phyloP scores from a whole-genome alignment of 2,797 vertebrate genomes.

The Etheostoma nigrum region DNA sequence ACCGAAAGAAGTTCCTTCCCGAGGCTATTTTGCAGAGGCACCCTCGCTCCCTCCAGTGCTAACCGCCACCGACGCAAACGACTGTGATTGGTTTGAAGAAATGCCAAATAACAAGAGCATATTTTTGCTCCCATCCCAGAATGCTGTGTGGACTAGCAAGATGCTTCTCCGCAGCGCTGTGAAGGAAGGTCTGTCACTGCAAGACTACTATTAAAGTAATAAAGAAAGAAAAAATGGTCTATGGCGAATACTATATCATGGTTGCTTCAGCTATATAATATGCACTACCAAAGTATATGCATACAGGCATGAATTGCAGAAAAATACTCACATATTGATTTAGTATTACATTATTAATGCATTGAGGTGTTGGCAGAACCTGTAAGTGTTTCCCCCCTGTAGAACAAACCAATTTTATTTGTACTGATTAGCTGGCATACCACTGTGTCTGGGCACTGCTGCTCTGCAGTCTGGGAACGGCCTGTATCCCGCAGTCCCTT shows the following conservation, averaged over 20 bases:
- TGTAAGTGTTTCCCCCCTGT: background rate
- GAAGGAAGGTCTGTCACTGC: too few species aligned
- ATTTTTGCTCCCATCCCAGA: too few species aligned
- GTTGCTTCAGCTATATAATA: background rate
- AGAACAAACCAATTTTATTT: conserved; percentile 34
- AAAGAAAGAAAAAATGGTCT: background rate
- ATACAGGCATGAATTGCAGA: background rate
- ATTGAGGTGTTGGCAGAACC: conserved; percentile 15
- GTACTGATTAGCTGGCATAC: conserved; percentile 73
- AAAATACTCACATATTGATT: background rate
- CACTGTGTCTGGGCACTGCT: conserved; percentile 89
- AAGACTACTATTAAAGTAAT: background rate
- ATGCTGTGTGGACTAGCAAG: too few species aligned
- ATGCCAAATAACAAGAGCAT: too few species aligned
- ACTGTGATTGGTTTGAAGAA: too few species aligned
- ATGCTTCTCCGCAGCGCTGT: too few species aligned
- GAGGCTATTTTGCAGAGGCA: too few species aligned
- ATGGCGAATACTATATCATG: background rate
- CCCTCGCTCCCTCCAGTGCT: too few species aligned
- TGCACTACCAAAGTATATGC: background rate
- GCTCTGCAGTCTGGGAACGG: conserved; percentile 77
- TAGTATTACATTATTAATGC: background rate
- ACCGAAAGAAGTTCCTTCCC: too few species aligned
- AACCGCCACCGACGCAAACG: too few species aligned
- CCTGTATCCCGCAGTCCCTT: conserved; percentile 84